Evolutionary conservation across 2,888 invertebrate species (phyloP).

Genomic region (Mactromeris polynyma): DNA sequence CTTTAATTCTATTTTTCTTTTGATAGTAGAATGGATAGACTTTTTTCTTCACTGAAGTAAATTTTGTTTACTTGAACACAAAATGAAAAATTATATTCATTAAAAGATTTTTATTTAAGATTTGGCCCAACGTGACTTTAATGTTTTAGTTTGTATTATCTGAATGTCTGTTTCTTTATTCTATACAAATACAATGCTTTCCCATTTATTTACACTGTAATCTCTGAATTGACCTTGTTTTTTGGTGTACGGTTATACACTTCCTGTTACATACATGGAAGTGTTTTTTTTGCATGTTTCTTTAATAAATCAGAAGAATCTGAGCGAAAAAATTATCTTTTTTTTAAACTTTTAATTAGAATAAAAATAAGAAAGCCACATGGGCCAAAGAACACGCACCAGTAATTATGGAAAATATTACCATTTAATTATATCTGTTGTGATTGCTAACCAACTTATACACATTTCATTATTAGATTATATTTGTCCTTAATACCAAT

Average conservation of each 20-base stretch:
- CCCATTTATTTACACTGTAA: neutral
- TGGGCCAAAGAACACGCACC: conserved; percentile 52
- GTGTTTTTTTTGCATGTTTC: conserved; percentile 8
- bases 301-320: neutral
- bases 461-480: conserved; percentile 30
- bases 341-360: neutral
- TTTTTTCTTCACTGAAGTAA: neutral
- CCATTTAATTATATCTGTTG: conserved; percentile 23
- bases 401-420: conserved; percentile 8
- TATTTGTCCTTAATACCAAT: conserved; percentile 32
- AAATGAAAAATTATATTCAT: neutral
- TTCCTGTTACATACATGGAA: neutral
- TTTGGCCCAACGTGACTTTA: conserved; percentile 45
- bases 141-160: neutral
- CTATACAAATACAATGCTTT: neutral
- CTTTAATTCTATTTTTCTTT: neutral
- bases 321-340: neutral
- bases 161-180: neutral
- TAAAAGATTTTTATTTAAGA: neutral
- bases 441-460: conserved; percentile 33
- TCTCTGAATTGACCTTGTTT: neutral
- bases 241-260: neutral
- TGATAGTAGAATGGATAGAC: neutral
- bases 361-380: conserved; percentile 30
- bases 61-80: neutral